Base-by-base conservation (phyloP, 2,113 vertebrate genomes). In the Sturnus vulgaris region DNA sequence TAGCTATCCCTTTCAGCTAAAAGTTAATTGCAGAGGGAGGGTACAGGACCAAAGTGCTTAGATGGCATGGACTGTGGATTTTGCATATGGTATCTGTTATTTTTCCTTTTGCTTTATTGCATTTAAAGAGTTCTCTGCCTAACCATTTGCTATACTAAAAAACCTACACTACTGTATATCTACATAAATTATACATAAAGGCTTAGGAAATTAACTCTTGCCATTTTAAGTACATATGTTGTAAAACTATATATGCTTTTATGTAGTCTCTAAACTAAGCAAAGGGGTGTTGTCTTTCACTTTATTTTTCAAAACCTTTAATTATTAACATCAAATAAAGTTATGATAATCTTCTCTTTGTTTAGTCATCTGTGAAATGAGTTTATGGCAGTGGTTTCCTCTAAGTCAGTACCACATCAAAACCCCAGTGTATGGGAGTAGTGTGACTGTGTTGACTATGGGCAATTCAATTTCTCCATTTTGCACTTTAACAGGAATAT, bases 321-420 rank as follows among this genome's bases (percentile, higher is more conserved):
- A 93, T 96, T 97, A 90, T 82, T 68, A 90, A 77, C 94, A 88
- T 96, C 71, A 91, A 95, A 93, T 94, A 44, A 88, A 86, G 86
- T 77, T 37, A 88, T 92, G 24, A 86, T 82, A 77, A 83, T 96
- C 77, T 93, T 57, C n/a, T 79, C 82, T 94, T 95, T 92, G 88
- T 93, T 95, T 88, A 92, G 68, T 96, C 72, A 88, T 95, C 80
- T 88, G 28, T 81, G 76, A 90, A 95, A 90, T 78, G 39, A 88
- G 49, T 90, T 93, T 90, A 88, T 75, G 76, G 64, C 53, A 50
- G 75, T 71, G 61, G 57, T 90, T 96, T 96, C 46, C 76, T 86
- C 69, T 68, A 77, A 88, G 79, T 77, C 79, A 75, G 87, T 80
- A 93, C 79, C 95, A 92, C 85, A 92, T 93, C 76, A 96, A 95